phyloP scores from a whole-genome alignment of 2,888 invertebrate species.

The Calliphora vomitoria region DNA sequence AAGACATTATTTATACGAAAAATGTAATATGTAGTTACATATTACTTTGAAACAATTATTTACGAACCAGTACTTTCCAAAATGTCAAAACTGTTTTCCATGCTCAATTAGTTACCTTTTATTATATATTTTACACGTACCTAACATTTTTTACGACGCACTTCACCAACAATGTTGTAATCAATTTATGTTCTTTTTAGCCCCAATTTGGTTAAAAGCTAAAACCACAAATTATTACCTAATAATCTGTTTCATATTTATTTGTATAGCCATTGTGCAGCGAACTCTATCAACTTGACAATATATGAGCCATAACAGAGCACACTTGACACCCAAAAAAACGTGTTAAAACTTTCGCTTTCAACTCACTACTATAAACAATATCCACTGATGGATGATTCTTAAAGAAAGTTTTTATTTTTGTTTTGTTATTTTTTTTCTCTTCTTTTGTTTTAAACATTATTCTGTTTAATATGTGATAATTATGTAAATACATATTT shows the following conservation, averaged over 20 bases:
- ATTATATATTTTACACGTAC: neutral
- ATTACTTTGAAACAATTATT: too few relatives aligned
- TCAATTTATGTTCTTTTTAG: constrained; percentile 15
- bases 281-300: constrained; percentile 17
- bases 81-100: too few relatives aligned
- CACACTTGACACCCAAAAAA: neutral
- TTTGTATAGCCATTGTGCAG: neutral
- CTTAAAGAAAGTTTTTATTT: constrained; percentile 59
- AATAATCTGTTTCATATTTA: constrained; percentile 19
- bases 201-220: constrained; percentile 8
- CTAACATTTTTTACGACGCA: neutral
- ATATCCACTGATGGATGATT: neutral
- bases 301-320: constrained; percentile 31
- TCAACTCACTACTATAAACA: constrained; percentile 4
- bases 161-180: constrained; percentile 1
- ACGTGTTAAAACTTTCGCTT: constrained; percentile 64
- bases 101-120: too few relatives aligned
- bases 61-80: too few relatives aligned
- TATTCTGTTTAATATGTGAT: constrained; percentile 11
- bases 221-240: constrained; percentile 38
- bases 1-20: too few relatives aligned
- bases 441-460: neutral
- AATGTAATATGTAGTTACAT: too few relatives aligned
- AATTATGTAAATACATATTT: constrained; percentile 60
- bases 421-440: neutral